A percentile compares a stretch with the other conserved stretches of the same genome.
Conservation (phyloP, 2,888 invertebrate species). For the Zaprionus bogoriensis region DNA sequence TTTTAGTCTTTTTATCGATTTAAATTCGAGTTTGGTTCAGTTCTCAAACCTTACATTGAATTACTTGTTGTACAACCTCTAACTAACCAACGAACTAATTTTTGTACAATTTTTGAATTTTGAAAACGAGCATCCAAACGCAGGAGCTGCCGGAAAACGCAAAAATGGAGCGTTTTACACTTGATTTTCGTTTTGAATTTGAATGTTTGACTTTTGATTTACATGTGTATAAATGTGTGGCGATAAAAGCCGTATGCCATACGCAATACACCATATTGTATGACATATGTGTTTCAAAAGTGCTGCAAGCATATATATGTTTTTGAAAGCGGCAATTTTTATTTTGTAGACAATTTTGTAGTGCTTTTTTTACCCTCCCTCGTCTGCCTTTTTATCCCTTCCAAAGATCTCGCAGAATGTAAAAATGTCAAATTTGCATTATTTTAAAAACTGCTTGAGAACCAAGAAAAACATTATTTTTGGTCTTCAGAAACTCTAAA, state of each 20-base stretch:
- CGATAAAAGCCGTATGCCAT: conserved; percentile 22
- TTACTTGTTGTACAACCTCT: conserved; percentile 35
- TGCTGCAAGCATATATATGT: conserved; percentile 32
- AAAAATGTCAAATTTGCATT: no score
- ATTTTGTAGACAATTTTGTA: not conserved
- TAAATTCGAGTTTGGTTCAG: conserved; percentile 16
- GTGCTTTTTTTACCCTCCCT: no score
- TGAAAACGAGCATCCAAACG: conserved; percentile 58
- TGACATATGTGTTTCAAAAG: conserved; percentile 9
- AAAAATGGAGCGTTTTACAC: conserved; percentile 59
- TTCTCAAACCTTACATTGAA: not conserved
- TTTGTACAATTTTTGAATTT: conserved; percentile 75
- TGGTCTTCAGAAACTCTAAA: not conserved
- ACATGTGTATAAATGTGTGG: conserved; percentile 10
- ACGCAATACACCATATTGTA: conserved; percentile 1
- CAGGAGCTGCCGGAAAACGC: conserved; percentile 61
- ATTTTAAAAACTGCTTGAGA: no score
- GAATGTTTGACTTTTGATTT: conserved; percentile 22
- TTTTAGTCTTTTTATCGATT: conserved; percentile 11
- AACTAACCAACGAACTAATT: conserved; percentile 61
- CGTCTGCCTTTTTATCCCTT: not conserved
- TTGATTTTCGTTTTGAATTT: not conserved
- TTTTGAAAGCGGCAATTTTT: conserved; percentile 45
- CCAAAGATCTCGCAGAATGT: not conserved
- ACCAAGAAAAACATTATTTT: no score